Conservation (phyloP, 1,140 invertebrate genomes). For the Batillaria attramentaria region DNA sequence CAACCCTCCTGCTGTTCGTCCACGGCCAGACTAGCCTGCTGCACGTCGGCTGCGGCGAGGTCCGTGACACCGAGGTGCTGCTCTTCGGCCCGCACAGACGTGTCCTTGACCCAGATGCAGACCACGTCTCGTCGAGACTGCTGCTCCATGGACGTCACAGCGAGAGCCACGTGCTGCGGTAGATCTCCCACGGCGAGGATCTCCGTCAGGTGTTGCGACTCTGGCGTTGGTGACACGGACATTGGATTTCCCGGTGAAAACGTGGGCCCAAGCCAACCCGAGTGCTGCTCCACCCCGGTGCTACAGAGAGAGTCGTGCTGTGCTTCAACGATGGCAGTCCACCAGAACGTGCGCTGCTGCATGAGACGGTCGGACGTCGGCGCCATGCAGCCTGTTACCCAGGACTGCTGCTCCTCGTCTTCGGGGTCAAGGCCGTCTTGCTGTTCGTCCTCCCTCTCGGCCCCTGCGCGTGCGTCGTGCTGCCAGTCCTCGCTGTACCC, state of each 20-base stretch:
- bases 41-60: not conserved
- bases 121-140: not conserved
- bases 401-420: not conserved
- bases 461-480: not conserved
- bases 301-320: not conserved
- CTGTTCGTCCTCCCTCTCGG: not conserved
- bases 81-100: no score
- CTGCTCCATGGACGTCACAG: not conserved
- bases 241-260: no score
- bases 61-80: constrained; percentile 10
- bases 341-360: not conserved
- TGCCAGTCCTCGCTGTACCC: not conserved
- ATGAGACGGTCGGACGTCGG: not conserved
- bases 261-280: not conserved
- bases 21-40: not conserved
- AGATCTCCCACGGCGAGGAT: not conserved
- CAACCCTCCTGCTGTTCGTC: constrained; percentile 1
- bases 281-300: not conserved
- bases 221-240: no score
- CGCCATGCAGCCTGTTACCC: not conserved
- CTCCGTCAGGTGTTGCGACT: no score
- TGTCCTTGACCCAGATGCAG: no score
- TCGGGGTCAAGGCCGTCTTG: not conserved
- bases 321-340: not conserved
- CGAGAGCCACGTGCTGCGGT: not conserved